These are phyloP conservation scores for Trinectes maculatus DNA, from an alignment of 2,113 vertebrate species.

Conservation along the genomic window DNA sequence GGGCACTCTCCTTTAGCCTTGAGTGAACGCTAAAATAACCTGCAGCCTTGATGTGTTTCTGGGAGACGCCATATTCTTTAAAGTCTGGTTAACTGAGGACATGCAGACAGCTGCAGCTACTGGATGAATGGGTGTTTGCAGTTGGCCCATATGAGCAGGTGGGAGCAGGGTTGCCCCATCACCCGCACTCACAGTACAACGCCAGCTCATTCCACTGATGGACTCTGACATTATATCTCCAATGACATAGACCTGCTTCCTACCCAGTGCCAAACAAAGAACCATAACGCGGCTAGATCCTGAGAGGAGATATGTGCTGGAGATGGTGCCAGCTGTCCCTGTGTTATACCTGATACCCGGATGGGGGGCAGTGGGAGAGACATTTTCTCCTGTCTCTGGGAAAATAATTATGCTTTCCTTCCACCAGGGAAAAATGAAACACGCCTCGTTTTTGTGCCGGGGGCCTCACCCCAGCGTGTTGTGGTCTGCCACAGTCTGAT, in stretches of 20 bases:
- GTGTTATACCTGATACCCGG: slow-evolving; percentile 20
- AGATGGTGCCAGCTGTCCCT: slow-evolving; percentile 37
- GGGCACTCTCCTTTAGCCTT: slow-evolving; percentile 60
- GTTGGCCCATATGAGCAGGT: slow-evolving; percentile 47
- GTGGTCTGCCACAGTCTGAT: slow-evolving; percentile 63
- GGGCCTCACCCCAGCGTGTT: slow-evolving; percentile 55
- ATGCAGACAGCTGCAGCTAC: slow-evolving; percentile 56
- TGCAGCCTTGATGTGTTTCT: slow-evolving; percentile 55
- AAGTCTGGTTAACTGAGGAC: slow-evolving; percentile 64
- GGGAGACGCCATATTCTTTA: slow-evolving; percentile 47
- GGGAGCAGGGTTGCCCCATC: slow-evolving; percentile 39
- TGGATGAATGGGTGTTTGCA: slow-evolving; percentile 55
- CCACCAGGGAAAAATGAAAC: slow-evolving; percentile 44
- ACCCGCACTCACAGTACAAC: slow-evolving; percentile 27
- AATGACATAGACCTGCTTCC: slow-evolving; percentile 18
- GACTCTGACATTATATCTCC: slow-evolving; percentile 21
- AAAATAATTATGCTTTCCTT: slow-evolving; percentile 41
- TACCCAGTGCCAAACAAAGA: slow-evolving; percentile 31
- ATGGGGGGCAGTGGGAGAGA: slow-evolving; percentile 2
- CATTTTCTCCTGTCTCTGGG: slow-evolving; percentile 49
- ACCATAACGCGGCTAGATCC: slow-evolving; percentile 16
- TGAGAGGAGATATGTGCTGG: slow-evolving; percentile 33
- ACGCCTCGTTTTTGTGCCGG: slow-evolving; percentile 46
- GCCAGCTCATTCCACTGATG: slow-evolving; percentile 39
- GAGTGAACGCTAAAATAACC: slow-evolving; percentile 64